Percentiles rank a stretch among this genome's conserved stretches.
Conservation (phyloP, 2,888 invertebrate genomes). For the Perizoma flavofasciatum region DNA sequence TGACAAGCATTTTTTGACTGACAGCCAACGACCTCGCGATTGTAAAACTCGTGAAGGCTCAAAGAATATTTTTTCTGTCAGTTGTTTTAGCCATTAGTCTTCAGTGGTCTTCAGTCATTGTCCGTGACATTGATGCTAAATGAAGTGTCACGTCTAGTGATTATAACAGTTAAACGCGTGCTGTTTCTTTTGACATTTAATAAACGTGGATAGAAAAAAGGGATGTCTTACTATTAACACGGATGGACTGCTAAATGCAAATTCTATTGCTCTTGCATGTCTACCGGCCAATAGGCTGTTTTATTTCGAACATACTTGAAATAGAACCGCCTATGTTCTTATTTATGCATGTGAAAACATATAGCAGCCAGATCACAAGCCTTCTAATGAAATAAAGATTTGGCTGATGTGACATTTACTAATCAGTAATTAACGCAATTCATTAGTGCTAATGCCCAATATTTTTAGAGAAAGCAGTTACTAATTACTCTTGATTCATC, state of each 20-base stretch:
- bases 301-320: too few species aligned
- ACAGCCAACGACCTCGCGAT: constrained; percentile 59
- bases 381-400: too few species aligned
- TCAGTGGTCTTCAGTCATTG: constrained; percentile 50
- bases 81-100: constrained; percentile 49
- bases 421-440: too few species aligned
- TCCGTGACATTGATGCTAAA: constrained; percentile 70
- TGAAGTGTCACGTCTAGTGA: constrained; percentile 64
- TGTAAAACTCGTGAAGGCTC: constrained; percentile 54
- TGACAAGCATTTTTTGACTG: constrained; percentile 58
- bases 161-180: constrained; percentile 53
- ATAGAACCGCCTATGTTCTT: too few species aligned
- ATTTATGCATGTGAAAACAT: too few species aligned
- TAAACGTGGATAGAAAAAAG: constrained; percentile 1
- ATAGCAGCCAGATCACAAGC: too few species aligned
- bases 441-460: too few species aligned
- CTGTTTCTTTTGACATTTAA: constrained; percentile 15
- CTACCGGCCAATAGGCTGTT: too few species aligned
- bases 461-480: too few species aligned
- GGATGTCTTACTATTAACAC: too few species aligned
- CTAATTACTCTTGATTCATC: too few species aligned
- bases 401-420: too few species aligned
- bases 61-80: constrained; percentile 47
- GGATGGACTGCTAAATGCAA: neutral
- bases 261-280: neutral